Base-by-base conservation (phyloP, 2,797 vertebrate species). In the Spondyliosoma cantharus region DNA sequence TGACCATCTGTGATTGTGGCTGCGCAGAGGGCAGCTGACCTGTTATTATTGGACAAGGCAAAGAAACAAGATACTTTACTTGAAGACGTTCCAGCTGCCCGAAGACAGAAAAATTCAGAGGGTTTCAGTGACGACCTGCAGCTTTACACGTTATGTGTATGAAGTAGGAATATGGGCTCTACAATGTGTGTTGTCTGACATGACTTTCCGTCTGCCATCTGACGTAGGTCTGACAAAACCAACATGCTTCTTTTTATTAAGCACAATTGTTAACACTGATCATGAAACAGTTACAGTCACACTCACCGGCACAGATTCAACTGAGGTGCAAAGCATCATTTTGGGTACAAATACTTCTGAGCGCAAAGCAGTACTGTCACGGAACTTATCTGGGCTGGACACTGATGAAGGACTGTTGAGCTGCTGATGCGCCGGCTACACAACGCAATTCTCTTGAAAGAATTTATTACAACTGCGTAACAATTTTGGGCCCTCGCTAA, bases 1-100 rank as follows among this genome's bases (percentile, higher is more conserved):
- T 62, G 78, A 73, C 80, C 78, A n/a, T 67, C 37, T 32, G 79
- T 53, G 71, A 58, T 56, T 54, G 59, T 14, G 71, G 69, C 56
- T 60, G 22, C 12, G 54, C 56, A 56, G 46, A 59, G 60, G 53
- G 11, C 53, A 37, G 50, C 43, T 7, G 42, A 85, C 59, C 53
- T 74, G 77, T 77, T 67, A 69, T 76, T 83, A 82, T 69, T 54
- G 74, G 68, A 58, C 37, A 19, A 8, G 50, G 70, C 53, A 17
- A 1, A 43, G 37, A 71, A 72, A 75, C 61, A 9, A 7, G 20
- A 80, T 8, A 3, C 48, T 64, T 29, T 59, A 84, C 78, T 61
- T 71, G 52, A 61, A 3, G 29, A 45, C 45, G 22, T 42, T 72
- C 32, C 27, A 53, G 20, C 52, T 3, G 12, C 3, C 7, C 3